phyloP scores from a whole-genome alignment of 2,888 invertebrate species.

The Tenthredo notha region DNA sequence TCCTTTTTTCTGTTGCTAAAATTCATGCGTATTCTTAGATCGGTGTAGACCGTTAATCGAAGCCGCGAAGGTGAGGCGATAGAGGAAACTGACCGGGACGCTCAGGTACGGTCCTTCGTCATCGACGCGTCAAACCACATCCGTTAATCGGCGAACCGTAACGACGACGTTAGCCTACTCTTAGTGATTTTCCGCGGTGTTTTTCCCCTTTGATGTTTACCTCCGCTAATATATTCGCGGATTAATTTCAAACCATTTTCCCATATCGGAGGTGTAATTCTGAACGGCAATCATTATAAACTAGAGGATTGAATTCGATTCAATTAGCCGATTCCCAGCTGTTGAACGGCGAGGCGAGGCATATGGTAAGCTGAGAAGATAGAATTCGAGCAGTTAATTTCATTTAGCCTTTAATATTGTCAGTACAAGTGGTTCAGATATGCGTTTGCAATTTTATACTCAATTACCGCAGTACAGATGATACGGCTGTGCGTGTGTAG shows the following conservation, averaged over 20 bases:
- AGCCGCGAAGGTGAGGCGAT: neutral
- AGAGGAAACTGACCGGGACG: constrained; percentile 12
- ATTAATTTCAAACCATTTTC: neutral
- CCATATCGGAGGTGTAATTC: neutral
- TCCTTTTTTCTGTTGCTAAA: too few relatives aligned
- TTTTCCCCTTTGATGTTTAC: constrained; percentile 6
- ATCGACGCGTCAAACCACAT: constrained; percentile 51
- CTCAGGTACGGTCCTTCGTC: constrained; percentile 26
- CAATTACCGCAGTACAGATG: neutral
- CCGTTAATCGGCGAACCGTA: constrained; percentile 42
- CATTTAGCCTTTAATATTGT: neutral
- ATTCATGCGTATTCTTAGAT: neutral
- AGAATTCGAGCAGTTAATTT: neutral
- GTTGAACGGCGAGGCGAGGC: neutral
- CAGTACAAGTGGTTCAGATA: neutral
- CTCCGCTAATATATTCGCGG: neutral
- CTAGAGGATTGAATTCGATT: neutral
- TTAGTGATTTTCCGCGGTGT: neutral
- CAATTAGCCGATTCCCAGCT: constrained; percentile 3
- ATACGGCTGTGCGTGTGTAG: neutral
- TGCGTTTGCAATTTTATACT: constrained; percentile 10
- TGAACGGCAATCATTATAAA: neutral
- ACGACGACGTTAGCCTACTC: neutral
- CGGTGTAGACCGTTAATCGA: neutral
- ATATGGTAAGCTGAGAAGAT: neutral